These are phyloP conservation scores for Hydroisotoma schaefferi DNA, from an alignment of 2,888 invertebrate genomes.

Conservation along the genomic window DNA sequence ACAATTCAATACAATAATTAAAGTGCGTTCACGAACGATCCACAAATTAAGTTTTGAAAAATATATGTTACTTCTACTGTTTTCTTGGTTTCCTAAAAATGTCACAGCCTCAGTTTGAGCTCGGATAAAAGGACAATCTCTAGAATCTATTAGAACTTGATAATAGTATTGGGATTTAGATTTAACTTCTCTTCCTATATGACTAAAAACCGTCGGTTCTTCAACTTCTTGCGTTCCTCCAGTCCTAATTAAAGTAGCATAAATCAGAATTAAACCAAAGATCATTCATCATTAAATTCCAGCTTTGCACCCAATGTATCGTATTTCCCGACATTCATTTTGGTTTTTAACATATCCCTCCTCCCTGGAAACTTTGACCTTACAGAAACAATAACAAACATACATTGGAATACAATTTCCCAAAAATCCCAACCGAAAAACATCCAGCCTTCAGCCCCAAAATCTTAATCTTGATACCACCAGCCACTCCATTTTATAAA, in stretches of 20 bases:
- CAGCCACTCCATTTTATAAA: too few species aligned
- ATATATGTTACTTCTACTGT: slow-evolving; percentile 67
- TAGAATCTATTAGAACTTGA: slow-evolving; percentile 93
- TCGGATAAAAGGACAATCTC: slow-evolving; percentile 94
- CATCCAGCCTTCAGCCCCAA: too few species aligned
- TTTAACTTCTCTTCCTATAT: slow-evolving; percentile 78
- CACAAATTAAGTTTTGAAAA: slow-evolving; percentile 5
- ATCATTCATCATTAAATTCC: not conserved
- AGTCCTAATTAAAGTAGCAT: slow-evolving; percentile 14
- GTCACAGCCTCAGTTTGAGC: slow-evolving; percentile 98
- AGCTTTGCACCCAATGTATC: too few species aligned
- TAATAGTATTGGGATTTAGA: slow-evolving; percentile 92
- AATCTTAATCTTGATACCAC: too few species aligned
- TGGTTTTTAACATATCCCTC: too few species aligned
- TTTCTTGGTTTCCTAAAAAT: slow-evolving; percentile 93
- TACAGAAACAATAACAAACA: too few species aligned
- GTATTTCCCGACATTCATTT: too few species aligned
- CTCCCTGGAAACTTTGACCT: too few species aligned
- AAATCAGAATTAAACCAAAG: not conserved
- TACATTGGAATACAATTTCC: too few species aligned
- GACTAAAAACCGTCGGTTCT: slow-evolving; percentile 49
- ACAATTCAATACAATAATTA: slow-evolving; percentile 2
- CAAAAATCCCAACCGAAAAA: too few species aligned
- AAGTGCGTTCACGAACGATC: too few species aligned
- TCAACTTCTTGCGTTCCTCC: slow-evolving; percentile 42